Evolutionary conservation across 2,888 invertebrate species (phyloP).

Genomic region (Drosophila emarginata): DNA sequence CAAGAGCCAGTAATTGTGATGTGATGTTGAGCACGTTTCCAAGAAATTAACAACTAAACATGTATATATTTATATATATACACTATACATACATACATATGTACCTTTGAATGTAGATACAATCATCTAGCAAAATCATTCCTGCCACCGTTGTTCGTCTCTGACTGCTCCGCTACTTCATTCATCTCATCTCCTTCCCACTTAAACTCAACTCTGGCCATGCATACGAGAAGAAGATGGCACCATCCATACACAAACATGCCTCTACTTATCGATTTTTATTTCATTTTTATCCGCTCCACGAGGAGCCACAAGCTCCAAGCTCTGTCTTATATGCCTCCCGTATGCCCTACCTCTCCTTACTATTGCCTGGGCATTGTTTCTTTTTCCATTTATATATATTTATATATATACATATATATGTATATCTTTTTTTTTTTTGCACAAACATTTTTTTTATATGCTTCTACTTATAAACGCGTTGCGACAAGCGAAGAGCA

Average conservation of each 20-base stretch:
- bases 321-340: conserved; percentile 39
- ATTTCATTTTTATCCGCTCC: conserved; percentile 75
- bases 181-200: not conserved
- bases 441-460: conserved; percentile 65
- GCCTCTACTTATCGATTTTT: conserved; percentile 80
- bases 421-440: conserved; percentile 67
- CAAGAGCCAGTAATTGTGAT: conserved; percentile 14
- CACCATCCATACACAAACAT: conserved; percentile 56
- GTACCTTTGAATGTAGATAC: conserved; percentile 11
- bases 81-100: not conserved
- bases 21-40: conserved; percentile 49
- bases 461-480: conserved; percentile 64
- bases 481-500: conserved; percentile 23
- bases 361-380: conserved; percentile 40
- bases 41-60: conserved; percentile 56
- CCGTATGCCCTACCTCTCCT: conserved; percentile 20
- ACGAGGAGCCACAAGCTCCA: conserved; percentile 36
- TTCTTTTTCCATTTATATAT: conserved; percentile 39
- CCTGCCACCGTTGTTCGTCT: conserved; percentile 6
- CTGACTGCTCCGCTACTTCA: not conserved
- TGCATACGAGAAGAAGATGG: conserved; percentile 15
- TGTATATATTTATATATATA: conserved; percentile 22
- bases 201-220: conserved; percentile 1
- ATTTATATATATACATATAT: not conserved
- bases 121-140: conserved; percentile 37